These are phyloP conservation scores for Genyomyrus donnyi DNA, from an alignment of 2,113 vertebrate genomes.

Conservation along the genomic window DNA sequence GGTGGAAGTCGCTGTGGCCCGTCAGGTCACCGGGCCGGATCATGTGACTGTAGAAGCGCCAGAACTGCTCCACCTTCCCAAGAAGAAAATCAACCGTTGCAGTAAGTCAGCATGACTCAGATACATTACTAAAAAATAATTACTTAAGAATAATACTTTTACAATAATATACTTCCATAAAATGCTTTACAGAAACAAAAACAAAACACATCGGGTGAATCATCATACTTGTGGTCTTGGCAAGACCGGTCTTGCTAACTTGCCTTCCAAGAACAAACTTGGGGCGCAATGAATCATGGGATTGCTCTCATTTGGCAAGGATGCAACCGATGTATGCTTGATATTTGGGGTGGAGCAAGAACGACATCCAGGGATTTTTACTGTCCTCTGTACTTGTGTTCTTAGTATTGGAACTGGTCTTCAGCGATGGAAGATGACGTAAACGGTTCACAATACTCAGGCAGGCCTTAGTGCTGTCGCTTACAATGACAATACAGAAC, in stretches of 20 bases:
- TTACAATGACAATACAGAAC: background rate
- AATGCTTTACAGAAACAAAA: background rate
- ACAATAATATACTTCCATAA: background rate
- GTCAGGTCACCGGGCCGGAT: slow-evolving; percentile 71
- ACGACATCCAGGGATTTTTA: too few relatives aligned
- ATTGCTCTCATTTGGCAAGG: background rate
- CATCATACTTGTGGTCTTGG: background rate
- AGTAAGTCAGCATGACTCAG: background rate
- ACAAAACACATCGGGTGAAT: background rate
- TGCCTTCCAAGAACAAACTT: background rate
- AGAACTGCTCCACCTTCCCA: slow-evolving; percentile 73
- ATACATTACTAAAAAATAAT: background rate
- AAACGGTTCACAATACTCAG: background rate
- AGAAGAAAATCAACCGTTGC: background rate
- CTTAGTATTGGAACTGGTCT: too few relatives aligned
- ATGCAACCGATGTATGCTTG: background rate
- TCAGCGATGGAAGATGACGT: too few relatives aligned
- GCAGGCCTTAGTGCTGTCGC: background rate
- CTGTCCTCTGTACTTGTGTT: too few relatives aligned
- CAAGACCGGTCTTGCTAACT: background rate
- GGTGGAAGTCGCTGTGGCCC: slow-evolving; percentile 72
- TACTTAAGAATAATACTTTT: background rate
- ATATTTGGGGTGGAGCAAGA: background rate
- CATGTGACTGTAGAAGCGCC: slow-evolving; percentile 77
- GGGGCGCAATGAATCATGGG: background rate